Evolutionary conservation across 2,113 vertebrate genomes (phyloP).

Genomic region (Phasianus colchicus): DNA sequence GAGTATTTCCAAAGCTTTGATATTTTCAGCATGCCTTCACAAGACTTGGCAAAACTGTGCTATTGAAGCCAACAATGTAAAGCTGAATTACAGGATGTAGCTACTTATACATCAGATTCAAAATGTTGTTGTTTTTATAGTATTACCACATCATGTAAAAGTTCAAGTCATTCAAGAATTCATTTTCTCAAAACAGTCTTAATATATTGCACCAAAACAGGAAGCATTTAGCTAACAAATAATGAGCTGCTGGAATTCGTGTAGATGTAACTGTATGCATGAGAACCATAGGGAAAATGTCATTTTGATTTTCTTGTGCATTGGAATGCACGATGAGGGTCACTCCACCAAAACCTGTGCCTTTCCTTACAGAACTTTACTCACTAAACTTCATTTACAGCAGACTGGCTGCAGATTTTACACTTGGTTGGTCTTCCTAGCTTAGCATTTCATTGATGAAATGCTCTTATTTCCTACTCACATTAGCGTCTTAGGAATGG

Average conservation of each 20-base stretch:
- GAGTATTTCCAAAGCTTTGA: neutral
- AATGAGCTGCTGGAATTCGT: neutral
- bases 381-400: neutral
- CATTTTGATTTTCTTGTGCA: neutral
- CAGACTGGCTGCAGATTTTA: neutral
- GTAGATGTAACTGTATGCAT: neutral
- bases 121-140: neutral
- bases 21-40: neutral
- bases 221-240: neutral
- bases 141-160: neutral
- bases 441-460: neutral
- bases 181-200: neutral
- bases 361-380: neutral
- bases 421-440: neutral
- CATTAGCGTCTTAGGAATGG: neutral
- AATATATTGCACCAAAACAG: neutral
- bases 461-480: neutral
- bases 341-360: neutral
- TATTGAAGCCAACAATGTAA: neutral
- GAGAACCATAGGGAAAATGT: neutral
- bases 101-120: neutral
- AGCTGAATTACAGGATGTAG: conserved; percentile 18
- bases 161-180: neutral
- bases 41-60: neutral
- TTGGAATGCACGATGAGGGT: neutral